These are phyloP conservation scores for Sebastes schlegelii DNA, from an alignment of 2,113 vertebrate species.

Conservation along the genomic window DNA sequence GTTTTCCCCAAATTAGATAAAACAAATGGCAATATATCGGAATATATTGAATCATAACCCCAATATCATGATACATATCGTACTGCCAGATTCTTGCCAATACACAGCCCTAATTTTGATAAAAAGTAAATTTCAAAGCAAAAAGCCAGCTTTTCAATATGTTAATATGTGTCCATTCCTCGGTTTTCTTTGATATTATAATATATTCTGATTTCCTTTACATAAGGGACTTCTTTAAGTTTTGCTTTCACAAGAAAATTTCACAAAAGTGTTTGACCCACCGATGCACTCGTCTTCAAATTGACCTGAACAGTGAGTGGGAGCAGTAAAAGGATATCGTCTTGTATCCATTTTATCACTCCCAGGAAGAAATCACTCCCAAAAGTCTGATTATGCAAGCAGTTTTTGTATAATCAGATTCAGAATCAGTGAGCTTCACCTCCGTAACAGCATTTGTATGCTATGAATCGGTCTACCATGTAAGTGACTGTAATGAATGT, in stretches of 20 bases:
- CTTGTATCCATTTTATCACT: constrained; percentile 36
- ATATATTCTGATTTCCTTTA: neutral
- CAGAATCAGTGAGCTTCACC: constrained; percentile 27
- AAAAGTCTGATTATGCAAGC: constrained; percentile 48
- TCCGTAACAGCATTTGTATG: constrained; percentile 47
- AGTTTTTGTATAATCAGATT: constrained; percentile 48
- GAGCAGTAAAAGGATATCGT: constrained; percentile 38
- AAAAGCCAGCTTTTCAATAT: neutral
- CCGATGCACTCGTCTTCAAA: neutral
- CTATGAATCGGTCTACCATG: constrained; percentile 10
- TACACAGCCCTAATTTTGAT: neutral
- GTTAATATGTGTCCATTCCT: neutral
- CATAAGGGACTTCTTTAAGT: neutral
- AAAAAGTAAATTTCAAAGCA: neutral
- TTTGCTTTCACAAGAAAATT: constrained; percentile 26
- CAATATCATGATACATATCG: neutral
- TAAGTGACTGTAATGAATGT: constrained; percentile 52
- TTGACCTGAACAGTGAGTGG: constrained; percentile 36
- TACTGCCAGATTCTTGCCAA: neutral
- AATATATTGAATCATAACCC: neutral
- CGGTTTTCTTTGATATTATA: neutral
- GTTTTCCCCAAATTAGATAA: no score
- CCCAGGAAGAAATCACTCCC: constrained; percentile 28
- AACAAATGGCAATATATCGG: neutral
- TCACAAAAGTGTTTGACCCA: constrained; percentile 23